Percentiles rank a stretch among this genome's conserved stretches.
Conservation (phyloP, 2,797 vertebrate species). For the Tympanoctomys barrerae region DNA sequence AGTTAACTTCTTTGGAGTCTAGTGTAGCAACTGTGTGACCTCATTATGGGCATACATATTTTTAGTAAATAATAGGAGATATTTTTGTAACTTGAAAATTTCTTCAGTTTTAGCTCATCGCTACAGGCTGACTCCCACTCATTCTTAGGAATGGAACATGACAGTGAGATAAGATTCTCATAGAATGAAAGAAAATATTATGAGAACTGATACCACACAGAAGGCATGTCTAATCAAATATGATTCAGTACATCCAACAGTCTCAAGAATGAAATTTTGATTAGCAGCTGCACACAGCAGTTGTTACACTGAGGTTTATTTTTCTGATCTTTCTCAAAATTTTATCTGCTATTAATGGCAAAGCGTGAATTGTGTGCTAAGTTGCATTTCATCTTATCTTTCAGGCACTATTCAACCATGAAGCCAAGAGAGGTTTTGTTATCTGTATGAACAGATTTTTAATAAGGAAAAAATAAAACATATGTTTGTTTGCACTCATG, state of each 20-base stretch:
- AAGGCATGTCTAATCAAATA: neutral
- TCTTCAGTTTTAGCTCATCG: slow-evolving; percentile 45
- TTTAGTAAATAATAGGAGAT: slow-evolving; percentile 36
- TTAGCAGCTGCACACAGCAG: neutral
- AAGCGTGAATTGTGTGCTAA: neutral
- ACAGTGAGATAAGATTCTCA: neutral
- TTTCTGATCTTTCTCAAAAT: neutral
- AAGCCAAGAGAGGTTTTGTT: neutral
- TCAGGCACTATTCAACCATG: neutral
- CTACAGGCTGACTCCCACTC: neutral
- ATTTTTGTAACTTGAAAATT: slow-evolving; percentile 53
- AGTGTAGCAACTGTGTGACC: slow-evolving; percentile 13
- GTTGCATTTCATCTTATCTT: neutral
- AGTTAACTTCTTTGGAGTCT: neutral
- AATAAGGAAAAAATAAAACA: neutral
- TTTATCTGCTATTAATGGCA: neutral
- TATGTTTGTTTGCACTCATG: neutral
- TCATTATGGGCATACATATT: slow-evolving; percentile 25
- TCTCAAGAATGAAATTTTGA: neutral
- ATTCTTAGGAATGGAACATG: slow-evolving; percentile 36
- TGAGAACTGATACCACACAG: slow-evolving; percentile 49
- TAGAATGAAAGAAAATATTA: neutral
- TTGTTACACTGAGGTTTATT: slow-evolving; percentile 10
- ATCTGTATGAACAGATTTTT: neutral
- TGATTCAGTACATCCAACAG: neutral